Percentiles rank a stretch among this genome's conserved stretches.
phyloP scores from a whole-genome alignment of 2,888 invertebrate genomes.

The Lasioglossum figueresi region DNA sequence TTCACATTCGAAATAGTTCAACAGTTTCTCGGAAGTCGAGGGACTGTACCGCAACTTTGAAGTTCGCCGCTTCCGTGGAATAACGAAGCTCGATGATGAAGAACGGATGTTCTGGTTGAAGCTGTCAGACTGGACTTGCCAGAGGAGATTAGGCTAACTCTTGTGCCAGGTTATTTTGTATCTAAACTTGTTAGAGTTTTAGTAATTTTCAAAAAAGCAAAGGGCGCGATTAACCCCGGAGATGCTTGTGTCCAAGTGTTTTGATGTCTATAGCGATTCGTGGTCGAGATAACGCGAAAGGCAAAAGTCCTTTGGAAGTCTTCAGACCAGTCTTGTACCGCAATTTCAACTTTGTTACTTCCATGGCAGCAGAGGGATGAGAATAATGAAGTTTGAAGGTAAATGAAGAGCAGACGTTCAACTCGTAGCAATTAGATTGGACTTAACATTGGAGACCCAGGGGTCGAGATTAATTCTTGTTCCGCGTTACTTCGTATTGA shows the following conservation, averaged over 20 bases:
- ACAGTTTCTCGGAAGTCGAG: not conserved
- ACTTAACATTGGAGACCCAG: not conserved
- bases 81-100: not conserved
- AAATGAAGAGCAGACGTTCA: not conserved
- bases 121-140: not conserved
- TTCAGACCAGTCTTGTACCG: not conserved
- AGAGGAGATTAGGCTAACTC: not conserved
- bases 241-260: not conserved
- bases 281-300: not conserved
- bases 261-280: not conserved
- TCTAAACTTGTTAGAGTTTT: not conserved
- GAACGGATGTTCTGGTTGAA: not conserved
- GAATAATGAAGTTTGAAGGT: not conserved
- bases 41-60: not conserved
- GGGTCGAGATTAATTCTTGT: not conserved
- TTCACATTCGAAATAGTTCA: not conserved
- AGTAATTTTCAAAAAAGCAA: no score
- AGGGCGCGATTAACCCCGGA: no score
- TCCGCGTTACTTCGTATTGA: not conserved
- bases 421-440: not conserved
- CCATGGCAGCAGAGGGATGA: not conserved
- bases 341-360: not conserved
- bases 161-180: not conserved
- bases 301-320: not conserved
- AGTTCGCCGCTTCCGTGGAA: not conserved